Conservation (phyloP, 2,888 invertebrate species). For the Aethes cnicana region DNA sequence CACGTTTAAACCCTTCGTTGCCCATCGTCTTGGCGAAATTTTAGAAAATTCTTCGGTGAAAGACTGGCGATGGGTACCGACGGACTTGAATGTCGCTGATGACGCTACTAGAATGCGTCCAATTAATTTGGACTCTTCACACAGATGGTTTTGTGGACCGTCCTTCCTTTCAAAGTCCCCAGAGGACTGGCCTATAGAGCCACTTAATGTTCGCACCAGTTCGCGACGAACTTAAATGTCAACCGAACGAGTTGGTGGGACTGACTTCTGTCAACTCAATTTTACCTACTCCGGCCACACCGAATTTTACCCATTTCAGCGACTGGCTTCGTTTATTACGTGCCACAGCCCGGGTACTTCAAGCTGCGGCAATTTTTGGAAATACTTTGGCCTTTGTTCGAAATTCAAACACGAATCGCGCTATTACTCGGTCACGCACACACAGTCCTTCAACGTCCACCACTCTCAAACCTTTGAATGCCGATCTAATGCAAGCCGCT, state of each 20-base stretch:
- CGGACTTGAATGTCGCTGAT: slow-evolving; percentile 31
- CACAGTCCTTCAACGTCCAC: no score
- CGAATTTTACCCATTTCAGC: neutral
- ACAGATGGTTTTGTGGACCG: slow-evolving; percentile 8
- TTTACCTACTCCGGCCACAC: neutral
- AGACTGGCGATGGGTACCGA: slow-evolving; percentile 34
- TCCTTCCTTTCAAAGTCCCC: no score
- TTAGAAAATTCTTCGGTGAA: slow-evolving; percentile 18
- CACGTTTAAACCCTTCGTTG: slow-evolving; percentile 31
- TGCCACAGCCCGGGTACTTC: slow-evolving; percentile 4
- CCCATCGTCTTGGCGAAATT: slow-evolving; percentile 36
- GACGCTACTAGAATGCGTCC: slow-evolving; percentile 12
- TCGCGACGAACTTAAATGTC: neutral
- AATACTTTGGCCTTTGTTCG: neutral
- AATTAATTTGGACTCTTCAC: neutral
- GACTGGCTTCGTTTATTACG: slow-evolving; percentile 7
- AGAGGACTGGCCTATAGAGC: no score
- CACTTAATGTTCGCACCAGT: neutral
- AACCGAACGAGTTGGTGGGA: neutral
- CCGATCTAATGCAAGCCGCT: no score
- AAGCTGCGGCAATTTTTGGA: slow-evolving; percentile 3
- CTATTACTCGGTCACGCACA: no score
- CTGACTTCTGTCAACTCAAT: neutral
- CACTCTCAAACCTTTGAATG: no score
- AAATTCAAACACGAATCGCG: neutral